Base-by-base conservation (phyloP, 2,113 vertebrate genomes). In the Chionodraco myersi region DNA sequence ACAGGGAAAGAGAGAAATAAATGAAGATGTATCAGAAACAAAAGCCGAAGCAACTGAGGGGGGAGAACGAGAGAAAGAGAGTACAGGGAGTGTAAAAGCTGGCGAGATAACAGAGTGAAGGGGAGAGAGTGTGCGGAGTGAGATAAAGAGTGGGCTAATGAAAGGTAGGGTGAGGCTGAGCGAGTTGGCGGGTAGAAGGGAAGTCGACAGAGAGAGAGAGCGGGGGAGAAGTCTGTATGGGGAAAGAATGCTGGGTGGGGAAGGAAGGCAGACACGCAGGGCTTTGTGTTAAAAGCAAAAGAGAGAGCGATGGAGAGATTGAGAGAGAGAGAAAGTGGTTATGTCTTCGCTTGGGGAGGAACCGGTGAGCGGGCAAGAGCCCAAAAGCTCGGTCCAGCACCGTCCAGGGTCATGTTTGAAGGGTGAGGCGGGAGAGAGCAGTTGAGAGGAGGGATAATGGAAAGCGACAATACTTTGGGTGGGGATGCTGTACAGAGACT, bases 231-330 rank as follows among this genome's bases (percentile, higher is more conserved):
- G 89, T 92, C 92, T 95, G 92, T 91, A 91, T 93, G 93, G 95
- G 95, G 96, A 95, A 96, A 95, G 96, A 96, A 96, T 95, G 96
- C 91, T 94, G 96, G 96, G 96, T 95, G 96, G 95, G 94, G 95
- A 96, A 95, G 95, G 95, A 94, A 96, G 95, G 95, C 89, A 93
- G 94, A 95, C 94, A 94, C 81, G 86, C 88, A 90, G 85, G 91
- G 93, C 94, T 95, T 93, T 95, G 95, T 97, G 94, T 93, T 95
- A 94, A 96, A 93, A 96, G 94, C 92, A 94, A 93, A 72, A 41
- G 69, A 48, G 75, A 70, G 60, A 77, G 83, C 72, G 72, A 72
- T 76, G 62, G 79, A n/a, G 52, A 54, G 52, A 82, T 75, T 30
- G 62, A 79, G 79, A 52, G 67, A 79, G 67, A 79, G 67, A 51